A percentile compares a stretch with the other conserved stretches of the same genome.
Conservation (phyloP, 2,113 vertebrate genomes). For the Empidonax alnorum region DNA sequence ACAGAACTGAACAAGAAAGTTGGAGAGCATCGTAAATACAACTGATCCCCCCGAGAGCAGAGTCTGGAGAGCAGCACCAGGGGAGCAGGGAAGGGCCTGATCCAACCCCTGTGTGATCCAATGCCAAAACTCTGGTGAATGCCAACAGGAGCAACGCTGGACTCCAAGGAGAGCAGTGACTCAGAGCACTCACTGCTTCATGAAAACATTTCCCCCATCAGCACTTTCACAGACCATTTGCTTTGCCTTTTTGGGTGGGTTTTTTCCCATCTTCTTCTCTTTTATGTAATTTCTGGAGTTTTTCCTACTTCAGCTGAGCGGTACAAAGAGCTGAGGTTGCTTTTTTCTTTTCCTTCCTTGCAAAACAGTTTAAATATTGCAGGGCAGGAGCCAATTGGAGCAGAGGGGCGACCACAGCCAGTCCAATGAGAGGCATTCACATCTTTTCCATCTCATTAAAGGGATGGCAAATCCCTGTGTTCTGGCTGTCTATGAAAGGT, state of each 20-base stretch:
- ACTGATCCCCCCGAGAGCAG: neutral
- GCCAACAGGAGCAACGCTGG: accelerated
- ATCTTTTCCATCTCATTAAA: neutral
- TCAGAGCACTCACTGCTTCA: neutral
- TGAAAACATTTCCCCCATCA: constrained; percentile 10
- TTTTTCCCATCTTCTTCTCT: neutral
- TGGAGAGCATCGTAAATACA: accelerated
- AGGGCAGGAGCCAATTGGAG: neutral
- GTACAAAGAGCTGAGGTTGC: neutral
- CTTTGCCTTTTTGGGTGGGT: neutral
- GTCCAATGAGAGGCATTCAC: neutral
- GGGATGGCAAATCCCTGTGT: neutral
- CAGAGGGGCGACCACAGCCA: neutral
- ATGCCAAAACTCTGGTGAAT: neutral
- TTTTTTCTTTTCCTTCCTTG: neutral
- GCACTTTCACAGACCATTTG: constrained; percentile 33
- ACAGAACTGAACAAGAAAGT: neutral
- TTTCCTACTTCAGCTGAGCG: constrained; percentile 32
- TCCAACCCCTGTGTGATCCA: accelerated
- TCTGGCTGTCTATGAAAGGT: neutral
- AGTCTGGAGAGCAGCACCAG: neutral
- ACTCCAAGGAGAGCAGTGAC: neutral
- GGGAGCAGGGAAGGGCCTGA: neutral
- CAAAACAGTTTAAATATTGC: constrained; percentile 5
- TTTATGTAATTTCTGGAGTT: constrained; percentile 5